These are phyloP conservation scores for Allacma fusca DNA, from an alignment of 2,888 invertebrate genomes.

Conservation along the genomic window DNA sequence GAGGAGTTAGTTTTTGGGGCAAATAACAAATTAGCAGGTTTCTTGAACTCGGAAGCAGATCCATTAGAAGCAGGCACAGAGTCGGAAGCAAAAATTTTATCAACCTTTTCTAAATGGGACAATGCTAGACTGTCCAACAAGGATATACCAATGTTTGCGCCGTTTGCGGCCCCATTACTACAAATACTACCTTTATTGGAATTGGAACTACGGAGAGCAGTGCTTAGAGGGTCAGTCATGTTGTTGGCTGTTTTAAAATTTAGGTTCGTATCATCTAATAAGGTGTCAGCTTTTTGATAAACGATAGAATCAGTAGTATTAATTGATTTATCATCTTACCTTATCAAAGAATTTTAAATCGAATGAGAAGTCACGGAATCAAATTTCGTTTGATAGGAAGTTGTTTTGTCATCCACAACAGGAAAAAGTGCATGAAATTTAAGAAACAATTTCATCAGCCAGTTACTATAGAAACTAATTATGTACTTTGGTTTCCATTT, in stretches of 20 bases:
- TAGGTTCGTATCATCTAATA: neutral
- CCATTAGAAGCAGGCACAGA: neutral
- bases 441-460: neutral
- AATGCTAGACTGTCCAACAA: constrained; percentile 13
- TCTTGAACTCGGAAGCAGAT: neutral
- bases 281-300: neutral
- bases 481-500: neutral
- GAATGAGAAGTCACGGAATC: neutral
- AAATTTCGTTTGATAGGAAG: neutral
- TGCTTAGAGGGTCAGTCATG: neutral
- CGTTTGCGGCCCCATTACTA: neutral
- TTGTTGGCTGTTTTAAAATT: neutral
- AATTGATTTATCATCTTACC: constrained; percentile 38
- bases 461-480: neutral
- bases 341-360: constrained; percentile 25
- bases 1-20: neutral
- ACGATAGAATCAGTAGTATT: neutral
- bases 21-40: constrained; percentile 5
- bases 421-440: neutral
- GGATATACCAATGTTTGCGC: neutral
- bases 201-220: neutral
- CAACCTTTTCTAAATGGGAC: constrained; percentile 21
- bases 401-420: neutral
- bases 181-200: neutral
- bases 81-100: neutral